These are phyloP conservation scores for Lophotriccus pileatus DNA, from an alignment of 2,797 vertebrate species.

Conservation along the genomic window DNA sequence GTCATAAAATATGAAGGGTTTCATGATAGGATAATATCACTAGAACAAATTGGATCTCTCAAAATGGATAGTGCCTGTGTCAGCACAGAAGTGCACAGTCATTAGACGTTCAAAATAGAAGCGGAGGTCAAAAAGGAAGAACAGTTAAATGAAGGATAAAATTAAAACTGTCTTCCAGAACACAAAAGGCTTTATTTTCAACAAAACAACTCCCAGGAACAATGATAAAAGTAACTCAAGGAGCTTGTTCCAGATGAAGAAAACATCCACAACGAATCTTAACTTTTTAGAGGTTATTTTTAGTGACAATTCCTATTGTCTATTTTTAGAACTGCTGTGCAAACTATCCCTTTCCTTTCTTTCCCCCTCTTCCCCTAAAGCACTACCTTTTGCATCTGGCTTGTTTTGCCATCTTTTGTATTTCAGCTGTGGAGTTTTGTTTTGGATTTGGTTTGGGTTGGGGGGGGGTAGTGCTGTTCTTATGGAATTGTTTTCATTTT, in stretches of 20 bases:
- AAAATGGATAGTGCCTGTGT: not conserved
- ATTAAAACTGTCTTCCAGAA: not conserved
- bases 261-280: not conserved
- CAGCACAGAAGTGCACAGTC: not conserved
- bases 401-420: not conserved
- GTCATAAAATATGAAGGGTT: not conserved
- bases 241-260: not conserved
- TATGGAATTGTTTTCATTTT: not conserved
- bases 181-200: not conserved
- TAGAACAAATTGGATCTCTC: not conserved
- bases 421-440: not conserved
- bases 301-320: not conserved
- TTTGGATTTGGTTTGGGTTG: not conserved
- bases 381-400: not conserved
- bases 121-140: not conserved
- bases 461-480: rapidly evolving
- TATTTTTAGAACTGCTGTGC: not conserved
- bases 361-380: not conserved
- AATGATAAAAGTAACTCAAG: not conserved
- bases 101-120: not conserved
- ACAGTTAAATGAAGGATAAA: not conserved
- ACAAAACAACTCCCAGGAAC: not conserved
- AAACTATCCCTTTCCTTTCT: not conserved
- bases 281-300: not conserved
- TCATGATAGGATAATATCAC: not conserved